These are phyloP conservation scores for Cephus nigrinus DNA, from an alignment of 2,888 invertebrate genomes.

Conservation along the genomic window DNA sequence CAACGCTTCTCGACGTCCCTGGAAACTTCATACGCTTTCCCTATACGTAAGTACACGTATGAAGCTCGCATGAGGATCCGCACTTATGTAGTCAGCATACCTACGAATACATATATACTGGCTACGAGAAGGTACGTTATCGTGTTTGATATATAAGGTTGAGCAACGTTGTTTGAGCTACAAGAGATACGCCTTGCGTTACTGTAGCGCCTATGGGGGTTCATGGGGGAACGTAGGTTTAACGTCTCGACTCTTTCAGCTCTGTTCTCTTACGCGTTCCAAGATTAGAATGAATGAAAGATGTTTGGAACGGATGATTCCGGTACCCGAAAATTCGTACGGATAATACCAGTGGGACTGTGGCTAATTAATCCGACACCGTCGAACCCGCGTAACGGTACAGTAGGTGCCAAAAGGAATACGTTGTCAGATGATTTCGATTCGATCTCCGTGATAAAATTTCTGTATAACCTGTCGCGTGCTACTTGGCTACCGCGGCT, in stretches of 20 bases:
- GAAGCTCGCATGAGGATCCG: neutral
- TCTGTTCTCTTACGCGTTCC: neutral
- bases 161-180: slow-evolving; percentile 21
- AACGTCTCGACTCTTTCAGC: neutral
- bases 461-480: neutral
- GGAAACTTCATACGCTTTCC: neutral
- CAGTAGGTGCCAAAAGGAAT: neutral
- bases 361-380: neutral
- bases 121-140: slow-evolving; percentile 20
- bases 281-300: neutral
- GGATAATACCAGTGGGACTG: neutral
- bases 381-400: neutral
- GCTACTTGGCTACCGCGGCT: neutral
- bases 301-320: neutral
- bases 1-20: neutral
- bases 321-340: neutral
- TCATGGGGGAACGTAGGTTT: slow-evolving; percentile 10
- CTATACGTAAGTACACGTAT: neutral
- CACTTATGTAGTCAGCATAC: neutral
- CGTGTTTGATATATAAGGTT: slow-evolving; percentile 24
- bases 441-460: neutral
- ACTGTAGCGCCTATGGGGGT: slow-evolving; percentile 15
- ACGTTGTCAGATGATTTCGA: neutral
- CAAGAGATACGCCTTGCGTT: slow-evolving; percentile 23
- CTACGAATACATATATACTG: slow-evolving; percentile 7